Conservation (phyloP, 2,797 vertebrate species). For the Gambusia yucatana region DNA sequence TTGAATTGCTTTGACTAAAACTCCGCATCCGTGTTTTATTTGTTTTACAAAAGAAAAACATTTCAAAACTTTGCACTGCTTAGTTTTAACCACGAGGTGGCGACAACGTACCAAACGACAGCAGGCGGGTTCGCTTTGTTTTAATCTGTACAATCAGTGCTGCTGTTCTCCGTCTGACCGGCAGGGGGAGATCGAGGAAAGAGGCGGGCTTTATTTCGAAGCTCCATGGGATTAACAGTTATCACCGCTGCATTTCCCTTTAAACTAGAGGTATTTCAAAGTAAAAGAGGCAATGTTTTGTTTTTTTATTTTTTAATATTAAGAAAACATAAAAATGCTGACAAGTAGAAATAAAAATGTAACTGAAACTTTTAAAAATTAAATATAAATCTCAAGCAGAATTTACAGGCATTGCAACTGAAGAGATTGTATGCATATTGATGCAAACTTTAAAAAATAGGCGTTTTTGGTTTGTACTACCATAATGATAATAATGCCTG, state of each 20-base stretch:
- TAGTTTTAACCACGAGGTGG: constrained; percentile 25
- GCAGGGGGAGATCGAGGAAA: constrained; percentile 19
- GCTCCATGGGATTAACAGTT: neutral
- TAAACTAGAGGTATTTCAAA: neutral
- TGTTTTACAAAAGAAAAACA: neutral
- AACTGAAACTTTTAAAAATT: neutral
- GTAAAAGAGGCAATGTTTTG: constrained; percentile 18
- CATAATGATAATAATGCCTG: neutral
- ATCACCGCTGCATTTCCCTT: constrained; percentile 9
- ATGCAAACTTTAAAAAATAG: neutral
- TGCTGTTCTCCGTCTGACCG: constrained; percentile 16
- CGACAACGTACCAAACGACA: constrained; percentile 12
- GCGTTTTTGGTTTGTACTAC: neutral
- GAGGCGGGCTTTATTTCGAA: constrained; percentile 17
- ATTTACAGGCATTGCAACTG: neutral
- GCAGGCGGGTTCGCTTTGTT: constrained; percentile 31
- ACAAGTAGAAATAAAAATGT: neutral
- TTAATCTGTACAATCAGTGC: constrained; percentile 6
- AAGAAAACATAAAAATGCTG: neutral
- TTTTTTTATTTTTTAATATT: neutral
- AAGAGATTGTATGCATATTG: neutral
- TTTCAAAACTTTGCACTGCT: neutral
- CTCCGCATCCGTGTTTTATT: neutral
- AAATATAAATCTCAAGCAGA: neutral
- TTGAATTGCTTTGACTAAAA: neutral